Base-by-base conservation (phyloP, 53 echinoderm and acorn worm genomes). In the Crossaster papposus region DNA sequence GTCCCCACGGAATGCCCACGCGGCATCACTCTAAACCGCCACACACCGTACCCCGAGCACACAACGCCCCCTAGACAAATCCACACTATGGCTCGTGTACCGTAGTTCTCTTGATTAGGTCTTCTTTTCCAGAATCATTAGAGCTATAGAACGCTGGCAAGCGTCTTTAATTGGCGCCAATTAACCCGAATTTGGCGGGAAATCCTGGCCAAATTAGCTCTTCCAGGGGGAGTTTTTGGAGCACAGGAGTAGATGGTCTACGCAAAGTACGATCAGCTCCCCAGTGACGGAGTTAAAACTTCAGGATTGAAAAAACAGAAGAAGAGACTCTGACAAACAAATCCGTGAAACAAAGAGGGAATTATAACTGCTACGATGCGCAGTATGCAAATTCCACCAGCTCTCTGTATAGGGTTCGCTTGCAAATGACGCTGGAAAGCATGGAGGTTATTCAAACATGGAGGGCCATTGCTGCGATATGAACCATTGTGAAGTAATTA, bases 141-240 rank as follows among this genome's bases (percentile, higher is more conserved):
- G 76, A 34, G 63, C 58, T 13, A n/a, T 64, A 33, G 26, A 55
- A 62, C 77, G 24, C 62, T 76, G 35, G 76, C 55, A 75, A 76
- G 29, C 87, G 55, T 32, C 37, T 58, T 58, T 87, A 87, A 87
- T 87, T 58, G 87, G 76, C 87, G 87, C 77, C 87, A 87, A 87
- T 87, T 87, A 87, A 77, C 87, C 87, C 63, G 76, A 36, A 87
- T 87, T 87, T 76, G 75, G 77, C 3, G 75, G 36, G 54, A 54
- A 75, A 77, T 63, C 77, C 35, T 63, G 35, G 33, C 87, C 87
- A 77, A 86, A 77, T 87, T 87, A 87, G 58, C 87, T 44, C 68
- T 26, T 34, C 83, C 20, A 58, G 58, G 63, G 32, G 31, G 18
- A 8, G 63, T 62, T 55, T 55, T 31, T 30, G 62, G 64, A 12